These are phyloP conservation scores for Melanophora roralis DNA, from an alignment of 2,888 invertebrate species.

Conservation along the genomic window DNA sequence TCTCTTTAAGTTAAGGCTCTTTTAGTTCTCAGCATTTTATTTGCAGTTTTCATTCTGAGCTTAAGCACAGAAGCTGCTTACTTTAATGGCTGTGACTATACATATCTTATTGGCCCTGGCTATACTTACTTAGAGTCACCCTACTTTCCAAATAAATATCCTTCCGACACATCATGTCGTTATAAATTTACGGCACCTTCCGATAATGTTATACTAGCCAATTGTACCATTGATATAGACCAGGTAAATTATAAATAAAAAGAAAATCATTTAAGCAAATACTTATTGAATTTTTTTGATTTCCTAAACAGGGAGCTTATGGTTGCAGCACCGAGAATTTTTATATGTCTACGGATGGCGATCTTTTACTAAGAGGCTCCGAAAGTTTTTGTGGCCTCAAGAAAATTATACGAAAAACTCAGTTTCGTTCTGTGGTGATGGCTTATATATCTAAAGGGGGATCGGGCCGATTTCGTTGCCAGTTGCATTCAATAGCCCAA, in stretches of 20 bases:
- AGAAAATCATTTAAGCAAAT: not conserved
- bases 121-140: constrained; percentile 71
- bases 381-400: constrained; percentile 73
- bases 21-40: constrained; percentile 15
- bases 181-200: constrained; percentile 72
- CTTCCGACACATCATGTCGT: constrained; percentile 71
- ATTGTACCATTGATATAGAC: constrained; percentile 68
- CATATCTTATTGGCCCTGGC: constrained; percentile 64
- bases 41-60: not conserved
- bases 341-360: constrained; percentile 72
- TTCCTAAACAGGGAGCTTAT: constrained; percentile 61
- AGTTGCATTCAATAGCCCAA: constrained; percentile 63
- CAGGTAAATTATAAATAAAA: constrained; percentile 66
- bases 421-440: constrained; percentile 68
- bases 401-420: constrained; percentile 64
- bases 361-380: constrained; percentile 66
- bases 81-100: constrained; percentile 70
- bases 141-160: constrained; percentile 70
- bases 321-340: constrained; percentile 72
- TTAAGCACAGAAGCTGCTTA: constrained; percentile 19
- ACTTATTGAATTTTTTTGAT: not conserved
- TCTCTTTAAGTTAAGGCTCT: too few species aligned
- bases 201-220: constrained; percentile 67
- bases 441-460: constrained; percentile 71
- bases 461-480: constrained; percentile 70